phyloP scores from a whole-genome alignment of 2,888 invertebrate genomes.

The Pedicia rivosa region DNA sequence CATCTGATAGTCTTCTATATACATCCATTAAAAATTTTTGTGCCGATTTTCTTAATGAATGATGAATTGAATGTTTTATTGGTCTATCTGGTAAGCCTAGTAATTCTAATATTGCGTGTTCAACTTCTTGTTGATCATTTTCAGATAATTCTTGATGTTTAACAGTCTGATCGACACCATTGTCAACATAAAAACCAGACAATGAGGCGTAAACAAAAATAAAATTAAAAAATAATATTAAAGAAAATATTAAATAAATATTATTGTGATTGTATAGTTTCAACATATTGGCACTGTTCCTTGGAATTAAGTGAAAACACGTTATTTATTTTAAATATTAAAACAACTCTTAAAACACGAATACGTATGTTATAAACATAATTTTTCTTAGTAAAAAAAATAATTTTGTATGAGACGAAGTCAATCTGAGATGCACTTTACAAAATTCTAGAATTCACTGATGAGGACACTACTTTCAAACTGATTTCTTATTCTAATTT shows the following conservation, averaged over 20 bases:
- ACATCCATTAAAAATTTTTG: conserved; percentile 80
- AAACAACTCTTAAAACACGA: too few species aligned
- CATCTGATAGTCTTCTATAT: conserved; percentile 59
- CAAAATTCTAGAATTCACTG: too few species aligned
- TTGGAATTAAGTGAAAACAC: too few species aligned
- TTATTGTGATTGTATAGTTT: too few species aligned
- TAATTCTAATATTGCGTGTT: conserved; percentile 76
- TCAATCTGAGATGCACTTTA: too few species aligned
- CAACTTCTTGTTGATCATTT: conserved; percentile 65
- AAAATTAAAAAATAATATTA: conserved; percentile 2
- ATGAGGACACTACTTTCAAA: too few species aligned
- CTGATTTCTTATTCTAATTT: too few species aligned
- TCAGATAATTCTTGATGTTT: conserved; percentile 59
- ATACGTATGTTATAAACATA: too few species aligned
- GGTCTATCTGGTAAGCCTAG: conserved; percentile 76
- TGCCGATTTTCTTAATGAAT: conserved; percentile 47
- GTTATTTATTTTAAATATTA: too few species aligned
- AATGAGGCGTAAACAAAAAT: conserved; percentile 24
- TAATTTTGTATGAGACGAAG: too few species aligned
- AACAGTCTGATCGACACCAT: conserved; percentile 72
- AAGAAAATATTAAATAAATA: background rate
- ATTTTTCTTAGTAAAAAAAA: too few species aligned
- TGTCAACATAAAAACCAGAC: conserved; percentile 72
- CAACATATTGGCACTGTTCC: too few species aligned
- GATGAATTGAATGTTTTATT: conserved; percentile 34